Conservation (phyloP, 2,888 invertebrate genomes). For the Aphidoletes aphidimyza region DNA sequence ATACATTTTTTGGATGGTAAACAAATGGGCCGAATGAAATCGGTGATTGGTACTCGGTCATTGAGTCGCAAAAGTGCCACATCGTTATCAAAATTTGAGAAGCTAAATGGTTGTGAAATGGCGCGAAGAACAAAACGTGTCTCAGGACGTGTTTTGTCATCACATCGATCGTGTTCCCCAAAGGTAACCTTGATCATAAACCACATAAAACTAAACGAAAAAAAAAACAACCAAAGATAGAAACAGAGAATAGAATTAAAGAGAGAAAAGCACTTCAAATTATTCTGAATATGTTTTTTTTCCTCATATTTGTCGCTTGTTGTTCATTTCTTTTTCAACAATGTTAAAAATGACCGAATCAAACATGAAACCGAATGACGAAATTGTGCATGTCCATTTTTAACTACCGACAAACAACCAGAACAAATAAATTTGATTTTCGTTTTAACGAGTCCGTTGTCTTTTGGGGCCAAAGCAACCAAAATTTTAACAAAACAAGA, state of each 20-base stretch:
- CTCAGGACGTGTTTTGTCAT: conserved; percentile 77
- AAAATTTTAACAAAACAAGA: background rate
- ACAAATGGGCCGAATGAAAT: conserved; percentile 84
- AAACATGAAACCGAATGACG: too few relatives aligned
- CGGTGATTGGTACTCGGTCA: conserved; percentile 81
- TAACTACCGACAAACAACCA: background rate
- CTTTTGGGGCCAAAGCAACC: background rate
- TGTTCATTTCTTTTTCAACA: background rate
- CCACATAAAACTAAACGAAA: conserved; percentile 94
- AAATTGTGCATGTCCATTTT: background rate
- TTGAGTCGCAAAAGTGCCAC: conserved; percentile 84
- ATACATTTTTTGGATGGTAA: conserved; percentile 70
- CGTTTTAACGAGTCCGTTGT: background rate
- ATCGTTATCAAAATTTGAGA: conserved; percentile 88
- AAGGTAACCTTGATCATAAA: conserved; percentile 91
- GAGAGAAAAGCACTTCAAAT: background rate
- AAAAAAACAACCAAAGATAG: too few relatives aligned
- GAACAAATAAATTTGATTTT: background rate
- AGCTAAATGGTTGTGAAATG: conserved; percentile 82
- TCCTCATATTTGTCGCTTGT: background rate
- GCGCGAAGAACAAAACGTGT: conserved; percentile 82
- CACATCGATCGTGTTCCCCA: conserved; percentile 87
- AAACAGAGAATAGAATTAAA: too few relatives aligned
- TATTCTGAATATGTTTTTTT: too few relatives aligned
- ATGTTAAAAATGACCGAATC: too few relatives aligned